Evolutionary conservation across 2,888 invertebrate species (phyloP).

Genomic region (Phalangium opilio): DNA sequence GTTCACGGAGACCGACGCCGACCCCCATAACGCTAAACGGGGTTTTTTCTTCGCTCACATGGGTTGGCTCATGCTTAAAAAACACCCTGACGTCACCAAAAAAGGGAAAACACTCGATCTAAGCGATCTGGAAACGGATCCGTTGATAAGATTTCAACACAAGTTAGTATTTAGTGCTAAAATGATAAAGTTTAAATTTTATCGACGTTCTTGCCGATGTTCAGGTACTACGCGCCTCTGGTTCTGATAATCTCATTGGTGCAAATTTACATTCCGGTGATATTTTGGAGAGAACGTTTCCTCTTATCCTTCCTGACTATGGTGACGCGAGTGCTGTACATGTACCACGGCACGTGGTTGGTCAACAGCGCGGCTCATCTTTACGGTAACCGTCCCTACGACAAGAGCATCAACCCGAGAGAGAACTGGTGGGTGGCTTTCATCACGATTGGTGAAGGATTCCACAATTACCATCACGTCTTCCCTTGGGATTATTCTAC

Average conservation of each 20-base stretch:
- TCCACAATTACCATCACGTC: conserved; percentile 33
- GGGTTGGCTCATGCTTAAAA: conserved; percentile 37
- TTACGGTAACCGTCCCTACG: conserved; percentile 36
- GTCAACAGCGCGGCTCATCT: conserved; percentile 36
- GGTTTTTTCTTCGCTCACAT: conserved; percentile 39
- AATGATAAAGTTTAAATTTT: no score
- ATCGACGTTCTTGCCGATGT: no score
- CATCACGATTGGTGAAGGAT: conserved; percentile 23
- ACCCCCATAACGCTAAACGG: conserved; percentile 28
- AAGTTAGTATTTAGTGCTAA: no score
- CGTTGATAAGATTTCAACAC: conserved; percentile 8
- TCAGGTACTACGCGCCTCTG: not conserved
- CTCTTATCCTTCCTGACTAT: not conserved
- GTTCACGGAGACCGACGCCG: conserved; percentile 31
- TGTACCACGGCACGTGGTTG: conserved; percentile 41
- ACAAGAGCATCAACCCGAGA: conserved; percentile 33
- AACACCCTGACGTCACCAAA: conserved; percentile 33
- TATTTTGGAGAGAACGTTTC: not conserved
- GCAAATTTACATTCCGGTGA: not conserved
- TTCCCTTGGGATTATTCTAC: conserved; percentile 33
- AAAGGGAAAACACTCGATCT: conserved; percentile 20
- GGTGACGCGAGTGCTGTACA: conserved; percentile 10
- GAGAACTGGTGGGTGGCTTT: conserved; percentile 14
- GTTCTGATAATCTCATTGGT: not conserved
- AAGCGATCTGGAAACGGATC: conserved; percentile 7